phyloP scores from a whole-genome alignment of 2,888 invertebrate species.

The Platycheirus albimanus region DNA sequence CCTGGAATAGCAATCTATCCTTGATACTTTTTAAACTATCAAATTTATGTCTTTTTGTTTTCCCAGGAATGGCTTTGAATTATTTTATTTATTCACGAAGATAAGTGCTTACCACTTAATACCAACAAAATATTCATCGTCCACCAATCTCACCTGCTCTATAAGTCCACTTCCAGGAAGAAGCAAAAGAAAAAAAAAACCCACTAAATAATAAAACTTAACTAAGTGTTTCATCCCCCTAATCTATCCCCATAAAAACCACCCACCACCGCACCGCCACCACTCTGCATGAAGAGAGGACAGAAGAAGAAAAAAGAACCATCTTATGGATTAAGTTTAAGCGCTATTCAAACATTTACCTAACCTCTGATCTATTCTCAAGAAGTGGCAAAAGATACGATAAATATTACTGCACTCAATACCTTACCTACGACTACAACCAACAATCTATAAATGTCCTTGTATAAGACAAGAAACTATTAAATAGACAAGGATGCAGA shows the following conservation, averaged over 20 bases:
- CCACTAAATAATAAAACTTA: conserved; percentile 1
- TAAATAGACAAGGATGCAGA: conserved; percentile 28
- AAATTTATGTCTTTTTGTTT: too few species aligned
- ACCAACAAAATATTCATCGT: conserved; percentile 17
- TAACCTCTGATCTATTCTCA: conserved; percentile 56
- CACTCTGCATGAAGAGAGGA: too few species aligned
- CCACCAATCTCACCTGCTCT: background rate
- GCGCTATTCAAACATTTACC: conserved; percentile 61
- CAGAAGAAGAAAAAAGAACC: conserved; percentile 8
- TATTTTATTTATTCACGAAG: conserved; percentile 25
- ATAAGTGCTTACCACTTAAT: conserved; percentile 31
- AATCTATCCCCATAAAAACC: conserved; percentile 7
- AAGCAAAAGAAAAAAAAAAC: background rate
- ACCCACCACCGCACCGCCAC: too few species aligned
- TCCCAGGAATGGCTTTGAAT: background rate
- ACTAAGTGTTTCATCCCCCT: background rate
- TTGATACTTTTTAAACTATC: too few species aligned
- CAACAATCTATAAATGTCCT: too few species aligned
- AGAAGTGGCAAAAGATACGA: conserved; percentile 36
- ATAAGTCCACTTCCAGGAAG: background rate
- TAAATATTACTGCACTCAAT: conserved; percentile 58
- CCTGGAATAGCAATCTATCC: too few species aligned
- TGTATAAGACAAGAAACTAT: background rate
- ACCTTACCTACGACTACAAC: too few species aligned
- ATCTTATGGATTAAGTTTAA: conserved; percentile 30